Evolutionary conservation across 2,113 vertebrate genomes (phyloP).

Genomic region (Hymenochirus boettgeri): DNA sequence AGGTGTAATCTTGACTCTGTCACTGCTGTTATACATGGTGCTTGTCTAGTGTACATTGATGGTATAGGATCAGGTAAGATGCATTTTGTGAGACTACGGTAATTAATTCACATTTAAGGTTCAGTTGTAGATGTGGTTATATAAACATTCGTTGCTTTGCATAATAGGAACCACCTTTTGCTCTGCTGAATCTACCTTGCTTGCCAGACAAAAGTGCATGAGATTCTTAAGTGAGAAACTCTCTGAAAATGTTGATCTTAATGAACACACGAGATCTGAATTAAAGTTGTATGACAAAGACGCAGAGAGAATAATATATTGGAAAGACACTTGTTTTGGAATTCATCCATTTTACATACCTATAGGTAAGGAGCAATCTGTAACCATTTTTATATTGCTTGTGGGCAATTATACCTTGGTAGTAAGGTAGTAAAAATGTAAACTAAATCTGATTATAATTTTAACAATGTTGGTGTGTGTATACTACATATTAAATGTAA

Average conservation of each 20-base stretch:
- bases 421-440: no score
- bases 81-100: no score
- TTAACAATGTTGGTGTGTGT: no score
- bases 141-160: neutral
- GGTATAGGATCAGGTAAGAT: slow-evolving; percentile 87
- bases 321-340: slow-evolving; percentile 77
- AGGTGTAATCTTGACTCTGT: slow-evolving; percentile 59
- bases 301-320: slow-evolving; percentile 68
- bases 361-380: slow-evolving; percentile 63
- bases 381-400: no score
- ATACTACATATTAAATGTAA: no score
- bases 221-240: slow-evolving; percentile 73
- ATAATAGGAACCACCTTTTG: slow-evolving; percentile 76
- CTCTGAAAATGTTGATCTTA: slow-evolving; percentile 62
- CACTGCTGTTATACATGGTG: slow-evolving; percentile 85
- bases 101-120: no score
- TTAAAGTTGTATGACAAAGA: slow-evolving; percentile 78
- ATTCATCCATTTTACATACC: slow-evolving; percentile 91
- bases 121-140: no score
- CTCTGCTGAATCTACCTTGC: slow-evolving; percentile 61
- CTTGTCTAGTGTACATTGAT: slow-evolving; percentile 89
- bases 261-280: slow-evolving; percentile 68
- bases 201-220: slow-evolving; percentile 76
- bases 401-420: no score
- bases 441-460: no score